Evolutionary conservation across 1,140 invertebrate species (phyloP).

Genomic region (Brachionus calyciflorus): DNA sequence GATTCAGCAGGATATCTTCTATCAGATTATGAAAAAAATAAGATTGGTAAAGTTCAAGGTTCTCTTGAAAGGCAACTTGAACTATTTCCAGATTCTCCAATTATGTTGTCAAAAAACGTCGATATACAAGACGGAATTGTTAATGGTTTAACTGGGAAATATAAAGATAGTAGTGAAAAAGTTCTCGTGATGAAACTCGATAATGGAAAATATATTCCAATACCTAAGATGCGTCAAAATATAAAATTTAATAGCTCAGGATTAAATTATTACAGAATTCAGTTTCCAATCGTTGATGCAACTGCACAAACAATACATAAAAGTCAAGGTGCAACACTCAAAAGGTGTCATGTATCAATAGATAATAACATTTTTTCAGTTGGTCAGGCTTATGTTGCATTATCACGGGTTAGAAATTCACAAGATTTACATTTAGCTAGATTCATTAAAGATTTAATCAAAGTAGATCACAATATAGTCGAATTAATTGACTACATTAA

Average conservation of each 20-base stretch:
- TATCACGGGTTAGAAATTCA: neutral
- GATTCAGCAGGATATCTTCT: neutral
- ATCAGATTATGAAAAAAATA: too few species aligned
- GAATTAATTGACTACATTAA: too few species aligned
- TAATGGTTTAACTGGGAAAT: too few species aligned
- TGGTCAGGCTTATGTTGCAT: too few species aligned
- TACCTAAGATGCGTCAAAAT: neutral
- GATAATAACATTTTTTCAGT: neutral
- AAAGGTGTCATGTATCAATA: neutral
- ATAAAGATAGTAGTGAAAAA: too few species aligned
- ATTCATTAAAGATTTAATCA: neutral
- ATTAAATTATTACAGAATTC: neutral
- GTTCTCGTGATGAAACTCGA: neutral
- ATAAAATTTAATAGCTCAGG: neutral
- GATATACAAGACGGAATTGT: too few species aligned
- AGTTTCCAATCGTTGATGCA: slow-evolving; percentile 6
- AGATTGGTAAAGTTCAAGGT: too few species aligned
- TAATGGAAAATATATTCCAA: neutral
- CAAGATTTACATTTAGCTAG: neutral
- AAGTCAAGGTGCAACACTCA: neutral
- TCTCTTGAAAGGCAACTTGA: too few species aligned
- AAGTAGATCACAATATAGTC: too few species aligned
- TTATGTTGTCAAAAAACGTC: too few species aligned
- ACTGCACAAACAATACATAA: neutral
- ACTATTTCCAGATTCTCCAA: too few species aligned